A percentile compares a stretch with the other conserved stretches of the same genome.
Conservation (phyloP, 2,113 vertebrate species). For the Salvator merianae region DNA sequence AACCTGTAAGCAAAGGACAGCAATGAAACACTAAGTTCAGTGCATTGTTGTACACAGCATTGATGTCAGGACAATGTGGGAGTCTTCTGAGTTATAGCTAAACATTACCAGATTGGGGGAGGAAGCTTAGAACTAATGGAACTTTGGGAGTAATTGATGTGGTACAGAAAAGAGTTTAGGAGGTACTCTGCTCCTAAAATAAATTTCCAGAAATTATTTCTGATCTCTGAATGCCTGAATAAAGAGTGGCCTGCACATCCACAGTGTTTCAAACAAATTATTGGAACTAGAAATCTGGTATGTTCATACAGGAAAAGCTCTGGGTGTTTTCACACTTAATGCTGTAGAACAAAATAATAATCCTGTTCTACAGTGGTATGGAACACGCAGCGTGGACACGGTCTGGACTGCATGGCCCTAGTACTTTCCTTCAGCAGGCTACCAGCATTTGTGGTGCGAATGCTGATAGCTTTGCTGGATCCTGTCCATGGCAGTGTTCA, state of each 20-base stretch:
- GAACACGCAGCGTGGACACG: no score
- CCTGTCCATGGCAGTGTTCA: no score
- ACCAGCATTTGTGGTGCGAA: no score
- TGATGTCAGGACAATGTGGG: not conserved
- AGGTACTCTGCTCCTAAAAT: not conserved
- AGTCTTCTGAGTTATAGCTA: not conserved
- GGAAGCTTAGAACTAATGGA: not conserved
- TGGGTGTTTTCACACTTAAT: no score
- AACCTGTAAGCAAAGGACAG: not conserved
- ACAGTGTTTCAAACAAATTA: not conserved
- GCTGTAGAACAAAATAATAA: no score
- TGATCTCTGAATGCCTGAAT: not conserved
- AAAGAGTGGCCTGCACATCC: not conserved
- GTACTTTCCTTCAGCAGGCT: no score
- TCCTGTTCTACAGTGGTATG: no score
- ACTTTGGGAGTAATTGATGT: not conserved
- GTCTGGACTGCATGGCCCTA: no score
- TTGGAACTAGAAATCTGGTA: not conserved
- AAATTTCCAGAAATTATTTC: not conserved
- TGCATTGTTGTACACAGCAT: not conserved
- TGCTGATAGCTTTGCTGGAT: no score
- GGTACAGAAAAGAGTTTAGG: not conserved
- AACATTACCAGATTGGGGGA: not conserved
- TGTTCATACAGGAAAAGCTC: not conserved
- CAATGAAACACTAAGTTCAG: not conserved